Evolutionary conservation across 2,888 invertebrate genomes (phyloP), one percentile per base, ranked within the genome.

Genomic region (Drosophila limbata): DNA sequence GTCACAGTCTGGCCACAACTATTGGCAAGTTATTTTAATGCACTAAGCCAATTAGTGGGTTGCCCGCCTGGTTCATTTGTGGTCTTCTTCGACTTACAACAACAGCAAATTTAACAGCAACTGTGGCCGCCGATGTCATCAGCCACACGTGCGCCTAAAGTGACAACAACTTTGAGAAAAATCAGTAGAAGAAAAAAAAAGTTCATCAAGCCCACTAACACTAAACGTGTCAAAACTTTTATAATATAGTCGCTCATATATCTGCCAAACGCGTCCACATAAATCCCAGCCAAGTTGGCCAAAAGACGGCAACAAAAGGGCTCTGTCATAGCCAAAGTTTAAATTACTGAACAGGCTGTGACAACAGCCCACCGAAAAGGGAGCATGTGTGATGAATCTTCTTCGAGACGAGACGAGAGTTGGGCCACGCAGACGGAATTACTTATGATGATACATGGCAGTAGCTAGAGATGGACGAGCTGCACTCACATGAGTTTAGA

Each of bases 211-310:
- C 77, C 69, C 44, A 81, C 69, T 62, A 71, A 62, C 74, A 79
- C 74, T 79, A 82, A 88, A 87, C 89, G 84, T 84, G 88, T 83
- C 80, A 74, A 82, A 88, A 88, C 88, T 88, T 88, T 88, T 77
- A 88, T 88, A 88, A 88, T 88, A 88, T 89, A 88, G 88, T 88
- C 86, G 77, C 79, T 65, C 65, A 67, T 73, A 68, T 73, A 82
- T 67, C 68, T 72, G 50, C 48, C 11, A 19, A 68, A 64, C 59
- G 71, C 63, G 61, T 67, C 40, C 42, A 52, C 73, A 83, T 80
- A 82, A 82, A 85, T 83, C 83, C 69, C 52, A 37, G 56, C 44
- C 59, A 42, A 55, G 19, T 60, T 59, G 56, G 52, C 48, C 60
- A 44, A 39, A 69, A 59, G 45, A 59, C 19, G 33, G 11, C 39